Conservation (phyloP, 2,797 vertebrate species). For the Pantherophis vulpinus region DNA sequence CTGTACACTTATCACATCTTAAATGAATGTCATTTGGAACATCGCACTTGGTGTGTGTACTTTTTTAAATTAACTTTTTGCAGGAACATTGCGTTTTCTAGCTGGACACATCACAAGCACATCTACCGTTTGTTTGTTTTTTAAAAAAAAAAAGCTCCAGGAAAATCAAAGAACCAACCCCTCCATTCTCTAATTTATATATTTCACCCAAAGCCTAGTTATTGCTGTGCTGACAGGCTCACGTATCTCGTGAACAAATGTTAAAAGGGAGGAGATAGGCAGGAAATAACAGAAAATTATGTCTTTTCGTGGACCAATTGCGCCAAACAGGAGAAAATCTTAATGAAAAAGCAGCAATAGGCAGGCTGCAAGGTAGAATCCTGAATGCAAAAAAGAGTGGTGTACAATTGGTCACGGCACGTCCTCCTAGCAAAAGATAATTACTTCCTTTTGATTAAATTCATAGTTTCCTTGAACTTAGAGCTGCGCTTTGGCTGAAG, state of each 20-base stretch:
- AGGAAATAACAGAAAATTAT: not conserved
- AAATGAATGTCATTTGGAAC: not conserved
- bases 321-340: not conserved
- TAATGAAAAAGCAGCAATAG: not conserved
- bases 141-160: not conserved
- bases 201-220: not conserved
- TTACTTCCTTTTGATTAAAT: not conserved
- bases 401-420: not conserved
- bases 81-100: not conserved
- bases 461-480: slow-evolving; percentile 8
- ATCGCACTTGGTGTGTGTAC: not conserved
- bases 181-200: not conserved
- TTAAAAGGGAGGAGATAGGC: not conserved
- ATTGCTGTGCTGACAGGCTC: not conserved
- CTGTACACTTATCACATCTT: not conserved
- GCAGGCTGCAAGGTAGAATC: not conserved
- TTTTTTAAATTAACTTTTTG: not conserved
- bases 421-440: not conserved
- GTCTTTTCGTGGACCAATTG: not conserved
- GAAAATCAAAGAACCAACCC: not conserved
- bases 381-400: not conserved
- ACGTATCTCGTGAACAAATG: not conserved
- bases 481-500: not conserved
- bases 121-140: not conserved
- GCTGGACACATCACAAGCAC: not conserved